Percentiles rank a stretch among this genome's conserved stretches.
phyloP scores from a whole-genome alignment of 1,140 invertebrate genomes.

The Orchestia grillus region DNA sequence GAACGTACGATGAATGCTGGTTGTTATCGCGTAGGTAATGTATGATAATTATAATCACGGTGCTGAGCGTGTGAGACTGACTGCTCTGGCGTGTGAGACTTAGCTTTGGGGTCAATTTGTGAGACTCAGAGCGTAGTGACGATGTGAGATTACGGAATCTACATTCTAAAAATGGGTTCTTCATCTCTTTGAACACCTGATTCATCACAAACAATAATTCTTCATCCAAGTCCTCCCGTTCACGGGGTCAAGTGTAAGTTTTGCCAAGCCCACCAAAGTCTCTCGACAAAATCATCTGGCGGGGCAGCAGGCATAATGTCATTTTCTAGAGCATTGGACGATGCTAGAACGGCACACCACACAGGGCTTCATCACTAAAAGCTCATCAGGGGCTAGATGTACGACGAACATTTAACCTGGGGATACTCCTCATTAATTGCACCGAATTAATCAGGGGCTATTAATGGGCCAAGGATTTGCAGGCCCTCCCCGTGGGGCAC shows the following conservation, averaged over 20 bases:
- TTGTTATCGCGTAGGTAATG: too few relatives aligned
- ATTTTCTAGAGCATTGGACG: neutral
- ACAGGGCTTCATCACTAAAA: neutral
- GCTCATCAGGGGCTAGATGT: neutral
- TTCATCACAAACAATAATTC: neutral
- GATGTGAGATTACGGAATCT: too few relatives aligned
- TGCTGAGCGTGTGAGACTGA: too few relatives aligned
- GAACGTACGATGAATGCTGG: too few relatives aligned
- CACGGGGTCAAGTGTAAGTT: neutral
- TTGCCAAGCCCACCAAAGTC: neutral
- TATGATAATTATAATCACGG: too few relatives aligned
- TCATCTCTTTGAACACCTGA: too few relatives aligned
- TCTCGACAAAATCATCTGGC: neutral
- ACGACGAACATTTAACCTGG: neutral
- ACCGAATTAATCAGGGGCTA: neutral
- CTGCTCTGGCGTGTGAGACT: too few relatives aligned
- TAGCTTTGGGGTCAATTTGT: too few relatives aligned
- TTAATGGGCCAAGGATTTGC: conserved; percentile 25
- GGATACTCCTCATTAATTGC: conserved; percentile 20
- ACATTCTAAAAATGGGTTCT: too few relatives aligned
- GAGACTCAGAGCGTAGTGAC: too few relatives aligned
- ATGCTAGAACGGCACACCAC: neutral
- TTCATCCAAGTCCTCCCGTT: neutral
- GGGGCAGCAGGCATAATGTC: neutral
- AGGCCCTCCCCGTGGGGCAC: neutral